Evolutionary conservation across 2,113 vertebrate species (phyloP).

Genomic region (Scolopax mira): DNA sequence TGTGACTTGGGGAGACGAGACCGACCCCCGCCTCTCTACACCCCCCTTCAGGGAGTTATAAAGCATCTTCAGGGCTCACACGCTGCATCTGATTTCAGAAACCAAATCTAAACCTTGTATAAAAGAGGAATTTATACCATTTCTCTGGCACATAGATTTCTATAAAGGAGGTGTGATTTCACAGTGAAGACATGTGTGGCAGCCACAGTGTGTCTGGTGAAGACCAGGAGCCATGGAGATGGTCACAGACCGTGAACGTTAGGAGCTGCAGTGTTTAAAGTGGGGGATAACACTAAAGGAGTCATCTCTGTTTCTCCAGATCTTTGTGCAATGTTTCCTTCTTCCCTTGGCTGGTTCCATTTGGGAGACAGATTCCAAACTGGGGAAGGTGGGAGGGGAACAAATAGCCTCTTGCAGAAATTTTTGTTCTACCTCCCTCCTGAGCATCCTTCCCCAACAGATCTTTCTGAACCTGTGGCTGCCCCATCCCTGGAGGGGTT

Average conservation of each 20-base stretch:
- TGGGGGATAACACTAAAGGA: background rate
- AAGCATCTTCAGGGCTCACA: background rate
- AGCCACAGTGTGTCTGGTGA: background rate
- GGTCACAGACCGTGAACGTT: background rate
- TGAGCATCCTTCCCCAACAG: background rate
- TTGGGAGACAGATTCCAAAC: background rate
- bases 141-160: background rate
- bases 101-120: background rate
- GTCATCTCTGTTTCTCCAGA: background rate
- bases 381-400: background rate
- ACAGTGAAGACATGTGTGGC: accelerated
- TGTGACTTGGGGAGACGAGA: no score
- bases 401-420: background rate
- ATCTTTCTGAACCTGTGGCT: background rate
- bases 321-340: background rate
- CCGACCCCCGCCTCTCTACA: no score
- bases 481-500: no score
- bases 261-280: background rate
- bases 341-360: background rate
- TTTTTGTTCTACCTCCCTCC: background rate
- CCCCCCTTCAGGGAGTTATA: no score
- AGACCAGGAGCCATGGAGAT: background rate
- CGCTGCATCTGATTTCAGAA: background rate
- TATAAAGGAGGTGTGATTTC: background rate
- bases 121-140: background rate